Conservation (phyloP, 2,113 vertebrate species). For the Willisornis vidua region DNA sequence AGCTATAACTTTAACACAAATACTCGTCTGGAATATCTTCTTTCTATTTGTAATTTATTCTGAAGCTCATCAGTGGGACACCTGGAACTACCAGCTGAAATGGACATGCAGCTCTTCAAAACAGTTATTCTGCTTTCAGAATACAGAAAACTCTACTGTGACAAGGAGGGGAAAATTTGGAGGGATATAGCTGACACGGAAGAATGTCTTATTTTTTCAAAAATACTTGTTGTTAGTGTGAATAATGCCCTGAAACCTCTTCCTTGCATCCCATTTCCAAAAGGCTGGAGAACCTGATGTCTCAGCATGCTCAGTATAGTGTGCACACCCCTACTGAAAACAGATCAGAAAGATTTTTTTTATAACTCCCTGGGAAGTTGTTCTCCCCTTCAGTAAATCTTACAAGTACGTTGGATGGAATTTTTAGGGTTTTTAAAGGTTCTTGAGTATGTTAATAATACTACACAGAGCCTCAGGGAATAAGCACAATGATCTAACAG, state of each 20-base stretch:
- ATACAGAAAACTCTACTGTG: background rate
- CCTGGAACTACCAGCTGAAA: background rate
- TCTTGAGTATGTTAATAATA: constrained; percentile 34
- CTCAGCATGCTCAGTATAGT: background rate
- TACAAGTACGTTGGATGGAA: constrained; percentile 10
- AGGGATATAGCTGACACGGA: background rate
- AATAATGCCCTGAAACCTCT: background rate
- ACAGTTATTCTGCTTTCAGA: background rate
- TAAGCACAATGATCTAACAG: constrained; percentile 17
- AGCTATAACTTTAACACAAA: background rate
- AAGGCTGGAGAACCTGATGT: background rate
- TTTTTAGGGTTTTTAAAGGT: constrained; percentile 49
- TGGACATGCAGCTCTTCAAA: background rate
- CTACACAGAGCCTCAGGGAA: constrained; percentile 1
- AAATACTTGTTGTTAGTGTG: background rate
- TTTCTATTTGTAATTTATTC: background rate
- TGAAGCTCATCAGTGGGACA: background rate
- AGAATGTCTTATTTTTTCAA: background rate
- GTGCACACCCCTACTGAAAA: background rate
- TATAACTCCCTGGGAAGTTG: constrained; percentile 26
- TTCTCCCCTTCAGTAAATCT: constrained; percentile 21
- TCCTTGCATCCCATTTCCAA: background rate
- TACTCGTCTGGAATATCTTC: background rate
- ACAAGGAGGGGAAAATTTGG: rapidly evolving
- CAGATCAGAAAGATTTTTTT: background rate